Percentiles rank a stretch among this genome's conserved stretches.
Evolutionary conservation across 2,888 invertebrate species (phyloP).

Genomic region (Lycophotia porphyrea): DNA sequence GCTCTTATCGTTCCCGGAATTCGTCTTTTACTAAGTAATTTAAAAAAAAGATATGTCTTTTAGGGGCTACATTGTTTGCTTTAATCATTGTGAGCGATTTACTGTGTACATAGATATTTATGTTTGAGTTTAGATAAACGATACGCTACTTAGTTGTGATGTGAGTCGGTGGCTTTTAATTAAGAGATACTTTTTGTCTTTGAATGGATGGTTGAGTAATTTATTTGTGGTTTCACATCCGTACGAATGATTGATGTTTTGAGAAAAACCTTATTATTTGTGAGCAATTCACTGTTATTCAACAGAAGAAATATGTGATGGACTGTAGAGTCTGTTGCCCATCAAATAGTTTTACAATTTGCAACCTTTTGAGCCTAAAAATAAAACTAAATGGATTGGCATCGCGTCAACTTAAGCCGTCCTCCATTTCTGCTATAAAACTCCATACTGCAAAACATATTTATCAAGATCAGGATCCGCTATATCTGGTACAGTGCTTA

Average conservation of each 20-base stretch:
- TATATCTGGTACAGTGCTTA: background rate
- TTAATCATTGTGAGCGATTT: slow-evolving; percentile 84
- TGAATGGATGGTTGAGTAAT: background rate
- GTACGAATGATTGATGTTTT: background rate
- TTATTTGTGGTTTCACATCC: slow-evolving; percentile 16
- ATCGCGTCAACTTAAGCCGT: background rate
- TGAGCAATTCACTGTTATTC: background rate
- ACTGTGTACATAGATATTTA: slow-evolving; percentile 73
- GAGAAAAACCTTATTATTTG: background rate
- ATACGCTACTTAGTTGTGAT: slow-evolving; percentile 44
- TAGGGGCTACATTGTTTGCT: slow-evolving; percentile 82
- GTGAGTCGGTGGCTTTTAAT: slow-evolving; percentile 38
- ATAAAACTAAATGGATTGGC: too few species aligned
- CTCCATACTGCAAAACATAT: background rate
- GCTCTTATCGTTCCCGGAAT: slow-evolving; percentile 87
- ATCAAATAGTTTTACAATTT: background rate
- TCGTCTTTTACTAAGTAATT: slow-evolving; percentile 87
- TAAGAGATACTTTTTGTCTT: slow-evolving; percentile 11
- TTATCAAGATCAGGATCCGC: background rate
- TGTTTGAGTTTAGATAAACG: slow-evolving; percentile 62
- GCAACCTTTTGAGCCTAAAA: background rate
- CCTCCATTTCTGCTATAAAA: background rate
- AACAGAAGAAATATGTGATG: background rate
- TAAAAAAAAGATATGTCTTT: slow-evolving; percentile 84
- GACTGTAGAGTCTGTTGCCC: background rate